Percentiles rank a stretch among this genome's conserved stretches.
Evolutionary conservation across 2,113 vertebrate genomes (phyloP).

Genomic region (Morone chrysops): DNA sequence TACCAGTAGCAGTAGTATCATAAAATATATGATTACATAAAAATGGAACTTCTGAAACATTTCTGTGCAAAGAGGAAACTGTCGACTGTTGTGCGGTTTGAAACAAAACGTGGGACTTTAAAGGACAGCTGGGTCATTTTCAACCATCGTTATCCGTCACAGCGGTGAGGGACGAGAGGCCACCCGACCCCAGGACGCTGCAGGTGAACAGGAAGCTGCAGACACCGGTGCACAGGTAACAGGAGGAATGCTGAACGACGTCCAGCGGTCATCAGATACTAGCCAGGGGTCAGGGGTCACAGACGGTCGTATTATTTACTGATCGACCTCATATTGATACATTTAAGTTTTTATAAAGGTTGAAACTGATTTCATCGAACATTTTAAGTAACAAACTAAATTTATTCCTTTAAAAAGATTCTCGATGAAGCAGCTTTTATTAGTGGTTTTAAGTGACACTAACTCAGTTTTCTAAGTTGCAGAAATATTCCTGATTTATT

Average conservation of each 20-base stretch:
- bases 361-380: too few relatives aligned
- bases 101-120: background rate
- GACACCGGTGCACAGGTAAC: background rate
- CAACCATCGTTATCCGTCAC: background rate
- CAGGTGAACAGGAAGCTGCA: background rate
- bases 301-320: too few relatives aligned
- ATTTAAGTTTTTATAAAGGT: too few relatives aligned
- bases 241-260: background rate
- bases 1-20: slow-evolving; percentile 33
- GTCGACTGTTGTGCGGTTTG: background rate
- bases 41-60: slow-evolving; percentile 28
- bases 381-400: too few relatives aligned
- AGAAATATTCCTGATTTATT: too few relatives aligned
- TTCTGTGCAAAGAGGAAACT: slow-evolving; percentile 48
- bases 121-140: background rate
- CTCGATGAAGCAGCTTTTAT: too few relatives aligned
- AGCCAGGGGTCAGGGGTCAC: background rate
- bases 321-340: too few relatives aligned
- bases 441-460: too few relatives aligned
- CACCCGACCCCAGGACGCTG: too few relatives aligned
- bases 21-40: slow-evolving; percentile 39
- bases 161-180: too few relatives aligned
- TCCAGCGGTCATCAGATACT: background rate
- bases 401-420: too few relatives aligned
- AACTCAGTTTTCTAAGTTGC: too few relatives aligned